Evolutionary conservation across 2,888 invertebrate species (phyloP).

Genomic region (Polia nebulosa): DNA sequence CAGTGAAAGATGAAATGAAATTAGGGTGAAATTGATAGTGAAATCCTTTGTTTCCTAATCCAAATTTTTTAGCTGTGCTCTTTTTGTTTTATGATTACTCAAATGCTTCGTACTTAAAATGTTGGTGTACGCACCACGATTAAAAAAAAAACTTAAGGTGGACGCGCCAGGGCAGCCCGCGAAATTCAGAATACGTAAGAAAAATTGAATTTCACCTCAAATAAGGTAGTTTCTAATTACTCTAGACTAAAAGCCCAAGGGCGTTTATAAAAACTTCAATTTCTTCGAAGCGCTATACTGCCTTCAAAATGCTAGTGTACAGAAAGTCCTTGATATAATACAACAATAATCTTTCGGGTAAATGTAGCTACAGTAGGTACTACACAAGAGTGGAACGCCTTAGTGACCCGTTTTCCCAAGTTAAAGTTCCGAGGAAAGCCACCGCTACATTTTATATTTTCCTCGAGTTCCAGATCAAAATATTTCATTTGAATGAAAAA

Average conservation of each 20-base stretch:
- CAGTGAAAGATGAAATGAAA: too few relatives aligned
- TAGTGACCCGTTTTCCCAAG: constrained; percentile 50
- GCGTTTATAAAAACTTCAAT: not conserved
- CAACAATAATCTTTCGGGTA: constrained; percentile 22
- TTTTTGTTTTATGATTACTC: too few relatives aligned
- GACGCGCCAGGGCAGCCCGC: too few relatives aligned
- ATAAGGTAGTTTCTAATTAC: not conserved
- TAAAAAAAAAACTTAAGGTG: too few relatives aligned
- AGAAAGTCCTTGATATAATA: constrained; percentile 22
- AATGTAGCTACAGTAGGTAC: constrained; percentile 11
- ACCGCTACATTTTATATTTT: constrained; percentile 52
- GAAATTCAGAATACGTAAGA: too few relatives aligned
- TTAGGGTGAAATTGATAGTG: too few relatives aligned
- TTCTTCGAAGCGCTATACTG: not conserved
- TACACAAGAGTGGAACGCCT: constrained; percentile 30
- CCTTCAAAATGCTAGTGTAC: not conserved
- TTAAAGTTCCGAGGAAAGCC: constrained; percentile 33
- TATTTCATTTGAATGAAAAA: constrained; percentile 52
- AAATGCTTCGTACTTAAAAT: too few relatives aligned
- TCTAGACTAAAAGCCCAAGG: not conserved
- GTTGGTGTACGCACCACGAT: too few relatives aligned
- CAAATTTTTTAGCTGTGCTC: too few relatives aligned
- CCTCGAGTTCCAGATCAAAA: constrained; percentile 47
- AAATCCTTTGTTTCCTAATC: too few relatives aligned
- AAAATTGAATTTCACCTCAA: too few relatives aligned